Evolutionary conservation across 1,140 invertebrate genomes (phyloP).

Genomic region (Eurytemora carolleeae): DNA sequence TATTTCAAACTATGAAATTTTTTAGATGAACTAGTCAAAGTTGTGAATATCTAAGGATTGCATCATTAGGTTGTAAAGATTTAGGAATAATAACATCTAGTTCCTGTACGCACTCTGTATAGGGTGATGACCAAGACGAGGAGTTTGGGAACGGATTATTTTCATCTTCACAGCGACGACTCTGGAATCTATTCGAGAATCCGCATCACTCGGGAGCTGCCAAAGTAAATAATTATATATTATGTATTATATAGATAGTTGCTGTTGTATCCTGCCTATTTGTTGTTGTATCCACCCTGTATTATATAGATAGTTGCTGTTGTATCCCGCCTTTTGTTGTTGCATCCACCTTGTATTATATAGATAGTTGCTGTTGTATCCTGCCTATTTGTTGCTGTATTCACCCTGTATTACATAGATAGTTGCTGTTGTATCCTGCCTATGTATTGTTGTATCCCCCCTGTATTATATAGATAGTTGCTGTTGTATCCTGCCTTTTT

Average conservation of each 20-base stretch:
- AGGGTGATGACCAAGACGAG: conserved; percentile 4
- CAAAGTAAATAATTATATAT: too few species aligned
- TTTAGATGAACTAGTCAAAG: too few species aligned
- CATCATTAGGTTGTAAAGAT: too few species aligned
- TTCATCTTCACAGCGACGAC: not conserved
- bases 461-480: not conserved
- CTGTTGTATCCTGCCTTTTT: too few species aligned
- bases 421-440: not conserved
- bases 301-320: not conserved
- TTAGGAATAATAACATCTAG: too few species aligned
- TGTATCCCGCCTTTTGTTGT: too few species aligned
- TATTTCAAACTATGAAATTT: too few species aligned
- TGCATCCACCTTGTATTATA: not conserved
- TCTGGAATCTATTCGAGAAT: conserved; percentile 11
- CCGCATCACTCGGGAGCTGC: conserved; percentile 2
- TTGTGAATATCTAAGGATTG: too few species aligned
- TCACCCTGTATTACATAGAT: too few species aligned
- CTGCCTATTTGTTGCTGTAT: conserved; percentile 5
- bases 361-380: conserved; percentile 8
- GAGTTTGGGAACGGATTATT: not conserved
- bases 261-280: not conserved
- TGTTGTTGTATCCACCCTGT: not conserved
- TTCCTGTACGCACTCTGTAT: too few species aligned
- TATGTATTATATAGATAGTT: too few species aligned
- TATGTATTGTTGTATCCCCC: not conserved